phyloP scores from a whole-genome alignment of 2,113 vertebrate genomes.

The Trichomycterus rosablanca region DNA sequence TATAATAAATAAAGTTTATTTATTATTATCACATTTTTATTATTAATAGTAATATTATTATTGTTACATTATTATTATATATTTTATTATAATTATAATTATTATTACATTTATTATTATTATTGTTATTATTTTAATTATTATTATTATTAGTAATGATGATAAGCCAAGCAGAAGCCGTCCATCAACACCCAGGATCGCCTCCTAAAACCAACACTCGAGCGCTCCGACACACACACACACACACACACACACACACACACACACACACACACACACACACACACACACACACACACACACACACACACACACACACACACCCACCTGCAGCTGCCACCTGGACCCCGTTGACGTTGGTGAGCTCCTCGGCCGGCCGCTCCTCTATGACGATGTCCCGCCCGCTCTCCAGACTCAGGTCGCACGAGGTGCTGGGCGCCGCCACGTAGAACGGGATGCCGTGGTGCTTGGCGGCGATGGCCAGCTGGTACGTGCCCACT shows the following conservation, averaged over 20 bases:
- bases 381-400: conserved; percentile 80
- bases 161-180: no score
- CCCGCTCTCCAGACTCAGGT: conserved; percentile 73
- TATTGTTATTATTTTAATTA: no score
- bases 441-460: conserved; percentile 87
- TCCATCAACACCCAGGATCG: no score
- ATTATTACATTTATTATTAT: no score
- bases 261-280: conserved; percentile 37
- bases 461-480: conserved; percentile 77
- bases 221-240: not conserved
- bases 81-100: no score
- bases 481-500: conserved; percentile 87
- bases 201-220: no score
- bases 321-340: conserved; percentile 75
- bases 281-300: conserved; percentile 38
- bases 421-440: conserved; percentile 83
- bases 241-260: not conserved
- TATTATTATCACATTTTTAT: no score
- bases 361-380: conserved; percentile 76
- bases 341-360: conserved; percentile 72
- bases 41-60: no score
- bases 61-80: no score
- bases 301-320: conserved; percentile 44
- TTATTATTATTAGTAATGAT: no score
- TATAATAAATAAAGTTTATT: no score